phyloP scores from a whole-genome alignment of 1,140 invertebrate genomes.

The Meloidogyne hapla region DNA sequence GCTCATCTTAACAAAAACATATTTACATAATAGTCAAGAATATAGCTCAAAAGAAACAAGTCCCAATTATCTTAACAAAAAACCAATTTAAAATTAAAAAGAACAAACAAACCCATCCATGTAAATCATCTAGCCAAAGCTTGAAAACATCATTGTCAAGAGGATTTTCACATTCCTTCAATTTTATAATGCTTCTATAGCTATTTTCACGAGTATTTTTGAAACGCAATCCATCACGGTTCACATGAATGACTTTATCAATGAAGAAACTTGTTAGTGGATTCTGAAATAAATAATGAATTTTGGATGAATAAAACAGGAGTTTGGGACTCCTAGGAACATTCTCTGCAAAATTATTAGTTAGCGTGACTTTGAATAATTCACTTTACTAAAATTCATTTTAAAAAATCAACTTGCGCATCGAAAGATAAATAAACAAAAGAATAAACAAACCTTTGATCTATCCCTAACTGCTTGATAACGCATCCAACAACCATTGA shows the following conservation, averaged over 20 bases:
- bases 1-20: too few species aligned
- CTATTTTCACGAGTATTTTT: slow-evolving; percentile 15
- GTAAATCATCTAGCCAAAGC: slow-evolving; percentile 9
- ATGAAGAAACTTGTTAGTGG: slow-evolving; percentile 16
- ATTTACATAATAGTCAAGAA: too few species aligned
- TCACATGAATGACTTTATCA: slow-evolving; percentile 23
- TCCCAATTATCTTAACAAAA: too few species aligned
- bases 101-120: slow-evolving; percentile 10
- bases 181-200: slow-evolving; percentile 21
- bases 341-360: too few species aligned
- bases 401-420: too few species aligned
- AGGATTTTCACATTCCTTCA: slow-evolving; percentile 6
- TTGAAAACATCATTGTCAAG: slow-evolving; percentile 11
- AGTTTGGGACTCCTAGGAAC: too few species aligned
- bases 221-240: slow-evolving; percentile 20
- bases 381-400: too few species aligned
- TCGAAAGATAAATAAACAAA: too few species aligned
- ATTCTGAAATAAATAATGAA: background rate
- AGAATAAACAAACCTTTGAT: slow-evolving; percentile 13
- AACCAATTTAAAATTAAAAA: background rate
- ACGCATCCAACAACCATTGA: slow-evolving; percentile 17
- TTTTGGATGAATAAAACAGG: too few species aligned
- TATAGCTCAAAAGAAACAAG: too few species aligned
- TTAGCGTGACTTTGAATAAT: too few species aligned
- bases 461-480: slow-evolving; percentile 19